phyloP scores from a whole-genome alignment of 2,797 vertebrate species.

The Phataginus tetradactyla region DNA sequence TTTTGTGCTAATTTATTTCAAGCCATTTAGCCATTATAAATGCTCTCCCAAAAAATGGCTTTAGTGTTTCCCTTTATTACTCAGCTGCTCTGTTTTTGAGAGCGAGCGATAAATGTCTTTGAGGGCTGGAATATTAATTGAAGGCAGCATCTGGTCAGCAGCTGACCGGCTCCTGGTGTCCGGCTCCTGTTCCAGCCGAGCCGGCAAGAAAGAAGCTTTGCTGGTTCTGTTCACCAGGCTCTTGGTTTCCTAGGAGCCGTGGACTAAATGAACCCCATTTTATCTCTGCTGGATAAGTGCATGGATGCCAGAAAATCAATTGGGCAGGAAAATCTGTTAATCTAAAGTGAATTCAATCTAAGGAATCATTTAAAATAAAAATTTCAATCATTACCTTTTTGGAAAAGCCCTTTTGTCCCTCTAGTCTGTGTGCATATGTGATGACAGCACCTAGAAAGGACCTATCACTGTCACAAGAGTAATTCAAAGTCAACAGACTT shows the following conservation, averaged over 20 bases:
- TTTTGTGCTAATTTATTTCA: constrained; percentile 86
- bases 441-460: constrained; percentile 19
- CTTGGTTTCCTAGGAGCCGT: constrained; percentile 43
- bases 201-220: constrained; percentile 81
- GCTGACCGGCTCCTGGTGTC: constrained; percentile 86
- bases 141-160: constrained; percentile 91
- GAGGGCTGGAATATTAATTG: constrained; percentile 89
- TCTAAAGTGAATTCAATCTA: constrained; percentile 84
- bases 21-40: constrained; percentile 84
- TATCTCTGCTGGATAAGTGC: constrained; percentile 80
- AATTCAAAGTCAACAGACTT: constrained; percentile 64
- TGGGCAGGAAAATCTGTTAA: constrained; percentile 86
- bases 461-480: constrained; percentile 48
- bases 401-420: constrained; percentile 44
- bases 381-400: constrained; percentile 76
- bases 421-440: not conserved
- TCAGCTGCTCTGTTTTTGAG: constrained; percentile 86
- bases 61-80: constrained; percentile 87
- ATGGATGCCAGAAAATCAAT: constrained; percentile 80
- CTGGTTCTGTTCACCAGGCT: constrained; percentile 79
- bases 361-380: constrained; percentile 81
- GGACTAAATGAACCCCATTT: constrained; percentile 78
- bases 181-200: constrained; percentile 83
- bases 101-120: constrained; percentile 87
- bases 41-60: constrained; percentile 76